Conservation (phyloP, 2,888 invertebrate species). For the Zaprionus bogoriensis region DNA sequence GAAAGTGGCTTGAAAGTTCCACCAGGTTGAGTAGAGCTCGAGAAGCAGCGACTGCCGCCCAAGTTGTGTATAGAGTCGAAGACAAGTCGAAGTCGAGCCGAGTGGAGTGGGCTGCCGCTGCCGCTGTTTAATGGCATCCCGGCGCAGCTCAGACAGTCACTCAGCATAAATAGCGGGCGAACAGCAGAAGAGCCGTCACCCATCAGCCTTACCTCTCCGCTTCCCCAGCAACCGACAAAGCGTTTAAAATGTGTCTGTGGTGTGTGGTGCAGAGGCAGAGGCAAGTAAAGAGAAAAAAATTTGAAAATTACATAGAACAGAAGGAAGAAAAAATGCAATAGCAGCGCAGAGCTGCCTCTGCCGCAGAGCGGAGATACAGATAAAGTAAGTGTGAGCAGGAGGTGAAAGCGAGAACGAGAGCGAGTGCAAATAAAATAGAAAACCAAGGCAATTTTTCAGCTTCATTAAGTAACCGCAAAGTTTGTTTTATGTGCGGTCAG, state of each 20-base stretch:
- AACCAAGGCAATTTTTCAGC: slow-evolving; percentile 72
- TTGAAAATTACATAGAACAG: slow-evolving; percentile 21
- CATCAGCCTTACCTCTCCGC: background rate
- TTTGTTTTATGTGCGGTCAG: slow-evolving; percentile 69
- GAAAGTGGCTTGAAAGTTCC: slow-evolving; percentile 50
- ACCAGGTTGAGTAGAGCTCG: slow-evolving; percentile 24
- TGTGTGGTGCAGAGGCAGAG: slow-evolving; percentile 6
- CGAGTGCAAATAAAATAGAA: slow-evolving; percentile 64
- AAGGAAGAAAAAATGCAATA: slow-evolving; percentile 41
- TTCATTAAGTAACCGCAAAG: slow-evolving; percentile 75
- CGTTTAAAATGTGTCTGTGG: slow-evolving; percentile 59
- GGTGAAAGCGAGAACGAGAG: slow-evolving; percentile 25
- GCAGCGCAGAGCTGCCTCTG: slow-evolving; percentile 22
- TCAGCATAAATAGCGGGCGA: slow-evolving; percentile 58
- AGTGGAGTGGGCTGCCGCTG: slow-evolving; percentile 9
- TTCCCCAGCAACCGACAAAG: slow-evolving; percentile 11
- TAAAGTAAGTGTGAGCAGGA: slow-evolving; percentile 2
- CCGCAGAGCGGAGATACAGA: background rate
- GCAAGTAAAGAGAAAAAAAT: slow-evolving; percentile 1
- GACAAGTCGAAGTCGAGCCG: slow-evolving; percentile 1
- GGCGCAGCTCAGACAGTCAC: slow-evolving; percentile 55
- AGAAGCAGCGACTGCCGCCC: slow-evolving; percentile 31
- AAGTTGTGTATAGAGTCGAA: slow-evolving; percentile 25
- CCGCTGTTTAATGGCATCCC: slow-evolving; percentile 49
- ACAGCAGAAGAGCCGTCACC: slow-evolving; percentile 29